These are phyloP conservation scores for Glandiceps talaboti DNA, from an alignment of 53 echinoderm and acorn worm species.

Conservation along the genomic window DNA sequence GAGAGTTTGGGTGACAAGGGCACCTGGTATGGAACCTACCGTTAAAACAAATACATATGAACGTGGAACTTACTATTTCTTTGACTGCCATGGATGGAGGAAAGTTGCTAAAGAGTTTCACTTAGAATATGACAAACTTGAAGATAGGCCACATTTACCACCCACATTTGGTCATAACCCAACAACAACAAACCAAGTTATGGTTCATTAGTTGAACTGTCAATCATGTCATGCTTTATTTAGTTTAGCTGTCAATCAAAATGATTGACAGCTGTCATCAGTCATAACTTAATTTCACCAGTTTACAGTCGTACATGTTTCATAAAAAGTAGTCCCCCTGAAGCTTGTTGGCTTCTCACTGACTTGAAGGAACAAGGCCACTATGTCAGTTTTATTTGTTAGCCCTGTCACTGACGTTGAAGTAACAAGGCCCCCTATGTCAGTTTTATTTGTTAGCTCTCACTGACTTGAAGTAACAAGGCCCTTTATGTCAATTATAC, in stretches of 20 bases:
- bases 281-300: no score
- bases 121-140: slow-evolving; percentile 94
- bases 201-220: not conserved
- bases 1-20: slow-evolving; percentile 94
- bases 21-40: slow-evolving; percentile 95
- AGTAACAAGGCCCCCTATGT: no score
- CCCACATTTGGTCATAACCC: slow-evolving; percentile 90
- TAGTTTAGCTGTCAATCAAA: not conserved
- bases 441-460: no score
- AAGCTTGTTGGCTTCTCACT: no score
- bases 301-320: no score
- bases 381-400: no score
- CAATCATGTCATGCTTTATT: not conserved
- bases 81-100: slow-evolving; percentile 88
- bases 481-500: no score
- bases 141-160: slow-evolving; percentile 97
- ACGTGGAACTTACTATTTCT: slow-evolving; percentile 91
- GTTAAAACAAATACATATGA: slow-evolving; percentile 95
- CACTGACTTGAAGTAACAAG: no score
- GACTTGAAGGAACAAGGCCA: no score
- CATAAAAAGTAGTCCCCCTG: no score
- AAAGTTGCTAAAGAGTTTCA: slow-evolving; percentile 99
- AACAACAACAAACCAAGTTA: not conserved
- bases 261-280: no score
- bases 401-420: no score